Conservation (phyloP, 2,888 invertebrate species). For the Periphyllus acericola region DNA sequence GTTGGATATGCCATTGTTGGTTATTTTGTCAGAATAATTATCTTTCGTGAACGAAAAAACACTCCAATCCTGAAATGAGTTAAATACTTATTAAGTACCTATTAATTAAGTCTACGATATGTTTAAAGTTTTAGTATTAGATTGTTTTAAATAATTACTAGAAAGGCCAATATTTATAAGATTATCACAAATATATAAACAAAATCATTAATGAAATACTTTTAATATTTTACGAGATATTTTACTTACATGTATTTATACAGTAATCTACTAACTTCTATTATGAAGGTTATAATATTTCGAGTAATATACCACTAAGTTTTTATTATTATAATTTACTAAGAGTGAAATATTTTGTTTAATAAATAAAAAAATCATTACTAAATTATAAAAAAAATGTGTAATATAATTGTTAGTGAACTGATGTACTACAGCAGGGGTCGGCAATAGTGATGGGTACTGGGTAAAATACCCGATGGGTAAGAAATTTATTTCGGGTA, state of each 20-base stretch:
- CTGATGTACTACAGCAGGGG: too few species aligned
- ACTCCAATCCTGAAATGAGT: background rate
- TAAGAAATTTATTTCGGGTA: too few species aligned
- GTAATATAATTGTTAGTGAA: too few species aligned
- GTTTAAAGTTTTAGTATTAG: background rate
- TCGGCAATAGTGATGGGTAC: too few species aligned
- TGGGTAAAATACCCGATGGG: too few species aligned
- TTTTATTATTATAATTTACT: too few species aligned
- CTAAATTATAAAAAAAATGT: too few species aligned
- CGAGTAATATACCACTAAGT: too few species aligned
- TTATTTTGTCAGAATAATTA: background rate
- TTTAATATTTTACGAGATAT: background rate
- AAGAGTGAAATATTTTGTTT: too few species aligned
- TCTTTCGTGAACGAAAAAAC: too few species aligned
- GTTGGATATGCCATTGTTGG: too few species aligned
- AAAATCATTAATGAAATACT: background rate
- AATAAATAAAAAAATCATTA: too few species aligned
- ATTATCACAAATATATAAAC: background rate
- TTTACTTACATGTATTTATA: background rate
- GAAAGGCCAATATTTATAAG: background rate
- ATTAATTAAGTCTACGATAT: background rate
- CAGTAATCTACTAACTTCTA: background rate
- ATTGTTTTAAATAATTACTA: background rate
- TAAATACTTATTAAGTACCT: background rate
- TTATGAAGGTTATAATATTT: background rate